Evolutionary conservation across 1,140 invertebrate genomes (phyloP).

Genomic region (Gyrodactylus bullatarudis): DNA sequence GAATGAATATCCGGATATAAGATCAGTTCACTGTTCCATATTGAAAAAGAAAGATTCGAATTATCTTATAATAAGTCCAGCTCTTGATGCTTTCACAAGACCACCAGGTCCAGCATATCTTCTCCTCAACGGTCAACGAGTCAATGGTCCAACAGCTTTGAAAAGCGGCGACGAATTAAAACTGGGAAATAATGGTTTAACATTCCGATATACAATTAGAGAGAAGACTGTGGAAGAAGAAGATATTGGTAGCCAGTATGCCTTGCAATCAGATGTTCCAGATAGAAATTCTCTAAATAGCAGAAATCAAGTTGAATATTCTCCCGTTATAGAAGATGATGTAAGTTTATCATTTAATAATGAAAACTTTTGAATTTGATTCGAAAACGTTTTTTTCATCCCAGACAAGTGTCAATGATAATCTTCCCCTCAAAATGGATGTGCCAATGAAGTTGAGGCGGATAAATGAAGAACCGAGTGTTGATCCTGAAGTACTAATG

Average conservation of each 20-base stretch:
- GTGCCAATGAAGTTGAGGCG: background rate
- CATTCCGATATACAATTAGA: background rate
- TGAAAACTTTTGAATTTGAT: too few relatives aligned
- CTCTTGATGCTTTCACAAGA: background rate
- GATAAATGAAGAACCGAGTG: background rate
- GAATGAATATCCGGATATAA: background rate
- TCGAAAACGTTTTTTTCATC: background rate
- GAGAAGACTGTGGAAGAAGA: too few relatives aligned
- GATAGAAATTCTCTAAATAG: too few relatives aligned
- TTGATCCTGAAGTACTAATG: background rate
- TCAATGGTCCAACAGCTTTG: background rate
- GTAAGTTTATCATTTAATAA: too few relatives aligned
- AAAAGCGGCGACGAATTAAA: background rate
- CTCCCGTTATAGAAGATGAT: background rate
- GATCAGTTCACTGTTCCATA: background rate
- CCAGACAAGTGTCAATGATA: background rate
- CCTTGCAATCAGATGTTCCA: too few relatives aligned
- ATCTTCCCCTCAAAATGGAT: background rate
- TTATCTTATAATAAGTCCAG: background rate
- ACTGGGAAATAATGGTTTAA: background rate
- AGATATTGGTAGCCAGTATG: too few relatives aligned
- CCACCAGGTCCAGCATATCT: background rate
- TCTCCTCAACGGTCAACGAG: background rate
- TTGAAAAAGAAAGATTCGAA: background rate
- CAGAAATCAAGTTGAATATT: too few relatives aligned